Evolutionary conservation across 2,888 invertebrate genomes (phyloP).

Genomic region (Synanthedon vespiformis): DNA sequence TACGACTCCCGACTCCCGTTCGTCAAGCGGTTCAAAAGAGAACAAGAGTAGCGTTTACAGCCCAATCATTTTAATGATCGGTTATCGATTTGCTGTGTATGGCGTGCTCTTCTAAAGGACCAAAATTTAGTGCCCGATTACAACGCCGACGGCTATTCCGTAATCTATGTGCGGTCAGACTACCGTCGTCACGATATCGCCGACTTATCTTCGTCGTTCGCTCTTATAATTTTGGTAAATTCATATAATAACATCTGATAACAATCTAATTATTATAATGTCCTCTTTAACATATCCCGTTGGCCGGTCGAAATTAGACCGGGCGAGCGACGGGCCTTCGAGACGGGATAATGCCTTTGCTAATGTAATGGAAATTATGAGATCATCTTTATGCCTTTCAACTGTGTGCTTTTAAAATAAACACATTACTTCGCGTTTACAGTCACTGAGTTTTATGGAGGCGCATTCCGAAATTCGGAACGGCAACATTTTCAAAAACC

Average conservation of each 20-base stretch:
- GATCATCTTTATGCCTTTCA: slow-evolving; percentile 53
- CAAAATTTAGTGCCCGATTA: slow-evolving; percentile 58
- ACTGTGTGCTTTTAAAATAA: slow-evolving; percentile 62
- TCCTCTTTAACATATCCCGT: slow-evolving; percentile 68
- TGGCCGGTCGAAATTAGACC: slow-evolving; percentile 51
- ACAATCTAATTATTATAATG: slow-evolving; percentile 70
- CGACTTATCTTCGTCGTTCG: slow-evolving; percentile 56
- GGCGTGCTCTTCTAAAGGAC: slow-evolving; percentile 61
- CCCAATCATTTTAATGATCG: slow-evolving; percentile 67
- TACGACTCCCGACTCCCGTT: slow-evolving; percentile 62
- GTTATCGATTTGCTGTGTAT: slow-evolving; percentile 64
- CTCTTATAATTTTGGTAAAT: slow-evolving; percentile 65
- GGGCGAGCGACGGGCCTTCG: slow-evolving; percentile 27
- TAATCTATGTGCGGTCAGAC: slow-evolving; percentile 47
- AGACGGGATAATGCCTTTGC: slow-evolving; percentile 54
- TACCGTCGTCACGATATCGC: slow-evolving; percentile 62
- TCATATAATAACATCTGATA: slow-evolving; percentile 68
- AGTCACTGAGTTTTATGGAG: slow-evolving; percentile 26
- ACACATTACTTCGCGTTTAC: slow-evolving; percentile 41
- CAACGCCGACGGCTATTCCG: slow-evolving; percentile 45
- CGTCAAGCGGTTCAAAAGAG: slow-evolving; percentile 47
- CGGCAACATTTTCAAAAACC: too few relatives aligned
- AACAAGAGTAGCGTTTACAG: slow-evolving; percentile 55
- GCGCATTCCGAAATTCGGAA: slow-evolving; percentile 17
- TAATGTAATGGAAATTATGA: slow-evolving; percentile 61